Conservation (phyloP, 2,888 invertebrate species). For the Diploptera punctata region DNA sequence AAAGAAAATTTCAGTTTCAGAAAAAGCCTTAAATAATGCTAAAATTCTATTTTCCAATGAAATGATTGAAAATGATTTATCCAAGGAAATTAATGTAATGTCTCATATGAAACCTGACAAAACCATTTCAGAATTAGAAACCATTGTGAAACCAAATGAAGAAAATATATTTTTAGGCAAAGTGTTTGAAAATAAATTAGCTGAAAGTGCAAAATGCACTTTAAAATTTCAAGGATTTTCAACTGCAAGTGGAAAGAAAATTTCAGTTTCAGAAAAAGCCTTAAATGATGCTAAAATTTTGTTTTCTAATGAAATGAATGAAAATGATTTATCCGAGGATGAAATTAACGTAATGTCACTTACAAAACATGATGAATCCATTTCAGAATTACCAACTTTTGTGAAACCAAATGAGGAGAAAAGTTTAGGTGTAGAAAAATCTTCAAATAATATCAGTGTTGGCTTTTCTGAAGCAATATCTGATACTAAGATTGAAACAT, state of each 20-base stretch:
- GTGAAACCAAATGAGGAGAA: too few species aligned
- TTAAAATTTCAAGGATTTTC: conserved; percentile 42
- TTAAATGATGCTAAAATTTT: conserved; percentile 49
- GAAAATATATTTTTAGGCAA: too few species aligned
- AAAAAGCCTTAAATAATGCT: conserved; percentile 44
- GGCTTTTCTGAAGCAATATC: conserved; percentile 52
- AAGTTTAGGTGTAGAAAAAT: too few species aligned
- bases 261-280: conserved; percentile 52
- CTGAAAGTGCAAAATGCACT: too few species aligned
- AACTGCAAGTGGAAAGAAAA: conserved; percentile 51
- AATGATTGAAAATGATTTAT: neutral
- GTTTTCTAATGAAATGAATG: conserved; percentile 46
- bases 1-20: conserved; percentile 48
- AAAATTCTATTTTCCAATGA: neutral
- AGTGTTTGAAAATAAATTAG: too few species aligned
- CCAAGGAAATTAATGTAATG: too few species aligned
- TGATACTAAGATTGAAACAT: too few species aligned
- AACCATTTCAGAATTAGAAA: neutral
- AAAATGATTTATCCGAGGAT: neutral
- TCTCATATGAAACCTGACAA: too few species aligned
- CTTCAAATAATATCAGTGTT: conserved; percentile 52
- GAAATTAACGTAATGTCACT: too few species aligned
- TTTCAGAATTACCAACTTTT: too few species aligned
- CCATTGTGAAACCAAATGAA: too few species aligned
- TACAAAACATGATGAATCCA: too few species aligned